Conservation (phyloP, 64 coral and sea anemone species). For the Stylophora pistillata region DNA sequence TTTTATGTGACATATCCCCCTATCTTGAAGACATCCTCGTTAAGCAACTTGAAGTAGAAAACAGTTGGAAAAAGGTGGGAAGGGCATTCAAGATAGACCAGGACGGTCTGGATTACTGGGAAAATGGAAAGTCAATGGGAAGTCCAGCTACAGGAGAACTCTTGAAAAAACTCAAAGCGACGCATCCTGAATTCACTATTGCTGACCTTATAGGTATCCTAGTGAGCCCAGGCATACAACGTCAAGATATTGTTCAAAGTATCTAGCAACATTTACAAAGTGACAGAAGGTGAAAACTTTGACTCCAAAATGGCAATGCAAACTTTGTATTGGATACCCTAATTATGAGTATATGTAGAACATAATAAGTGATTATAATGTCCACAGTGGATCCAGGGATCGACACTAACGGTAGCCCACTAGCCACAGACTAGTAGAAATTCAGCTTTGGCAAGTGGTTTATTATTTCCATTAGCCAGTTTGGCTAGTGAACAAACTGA, state of each 20-base stretch:
- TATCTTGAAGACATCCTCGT: background rate
- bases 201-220: background rate
- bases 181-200: background rate
- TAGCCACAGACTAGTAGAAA: too few relatives aligned
- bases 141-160: background rate
- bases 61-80: conserved; percentile 2
- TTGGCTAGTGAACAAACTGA: too few relatives aligned
- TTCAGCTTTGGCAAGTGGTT: too few relatives aligned
- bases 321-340: too few relatives aligned
- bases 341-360: too few relatives aligned
- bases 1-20: background rate
- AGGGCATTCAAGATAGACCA: background rate
- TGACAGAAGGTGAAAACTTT: background rate
- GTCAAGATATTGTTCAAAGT: background rate
- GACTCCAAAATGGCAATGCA: background rate
- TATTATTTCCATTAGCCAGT: too few relatives aligned
- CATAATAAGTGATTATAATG: too few relatives aligned
- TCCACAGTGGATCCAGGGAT: too few relatives aligned
- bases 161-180: background rate
- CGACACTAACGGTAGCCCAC: too few relatives aligned
- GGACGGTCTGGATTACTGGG: background rate
- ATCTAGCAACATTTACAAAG: background rate
- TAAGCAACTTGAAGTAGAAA: background rate
- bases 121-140: background rate
- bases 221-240: background rate